Conservation (phyloP, 2,888 invertebrate genomes). For the Ectropis crepuscularia region DNA sequence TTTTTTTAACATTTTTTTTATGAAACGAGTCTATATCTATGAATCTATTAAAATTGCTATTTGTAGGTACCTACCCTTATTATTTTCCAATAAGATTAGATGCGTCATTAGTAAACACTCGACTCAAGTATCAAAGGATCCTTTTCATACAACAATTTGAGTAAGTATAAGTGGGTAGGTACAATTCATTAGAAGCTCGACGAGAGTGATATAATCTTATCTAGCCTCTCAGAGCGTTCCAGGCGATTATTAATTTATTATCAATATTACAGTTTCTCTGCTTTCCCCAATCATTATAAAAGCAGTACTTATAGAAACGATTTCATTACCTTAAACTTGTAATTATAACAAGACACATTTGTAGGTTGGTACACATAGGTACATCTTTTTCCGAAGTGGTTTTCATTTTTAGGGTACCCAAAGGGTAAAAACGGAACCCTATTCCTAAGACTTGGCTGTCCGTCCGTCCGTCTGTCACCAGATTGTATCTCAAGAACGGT, state of each 20-base stretch:
- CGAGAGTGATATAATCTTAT: conserved; percentile 8
- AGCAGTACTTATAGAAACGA: too few relatives aligned
- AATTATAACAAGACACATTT: too few relatives aligned
- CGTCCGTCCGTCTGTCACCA: too few relatives aligned
- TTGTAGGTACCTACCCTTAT: not conserved
- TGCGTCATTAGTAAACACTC: conserved; percentile 11
- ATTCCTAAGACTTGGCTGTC: too few relatives aligned
- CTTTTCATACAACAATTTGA: conserved; percentile 11
- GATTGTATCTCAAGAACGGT: too few relatives aligned
- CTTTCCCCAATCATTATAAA: not conserved
- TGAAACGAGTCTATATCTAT: not conserved
- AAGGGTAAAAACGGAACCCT: too few relatives aligned
- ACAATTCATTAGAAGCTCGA: conserved; percentile 8
- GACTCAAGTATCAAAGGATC: conserved; percentile 15
- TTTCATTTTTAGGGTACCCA: too few relatives aligned
- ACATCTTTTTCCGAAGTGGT: too few relatives aligned
- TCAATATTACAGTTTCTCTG: not conserved
- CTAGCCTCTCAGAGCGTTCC: conserved; percentile 4
- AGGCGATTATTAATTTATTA: conserved; percentile 5
- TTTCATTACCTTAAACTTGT: too few relatives aligned
- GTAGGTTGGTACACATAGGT: too few relatives aligned
- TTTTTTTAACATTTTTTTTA: not conserved
- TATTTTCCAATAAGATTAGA: conserved; percentile 1
- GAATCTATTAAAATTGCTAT: not conserved
- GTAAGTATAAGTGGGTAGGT: not conserved